A percentile compares a stretch with the other conserved stretches of the same genome.
Evolutionary conservation across 2,888 invertebrate genomes (phyloP).

Genomic region (Dastarcus helophoroides): DNA sequence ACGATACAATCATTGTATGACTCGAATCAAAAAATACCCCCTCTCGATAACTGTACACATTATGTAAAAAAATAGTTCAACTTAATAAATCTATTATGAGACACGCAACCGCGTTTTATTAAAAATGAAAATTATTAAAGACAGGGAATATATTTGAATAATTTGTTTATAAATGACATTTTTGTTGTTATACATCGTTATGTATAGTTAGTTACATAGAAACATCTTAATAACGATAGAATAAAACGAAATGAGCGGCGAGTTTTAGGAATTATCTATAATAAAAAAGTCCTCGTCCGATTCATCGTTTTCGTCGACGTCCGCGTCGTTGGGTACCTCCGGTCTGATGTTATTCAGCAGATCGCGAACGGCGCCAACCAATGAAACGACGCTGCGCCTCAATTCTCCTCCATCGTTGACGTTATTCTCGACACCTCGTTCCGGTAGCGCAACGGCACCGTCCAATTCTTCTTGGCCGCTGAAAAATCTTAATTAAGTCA

Average conservation of each 20-base stretch:
- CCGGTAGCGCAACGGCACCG: constrained; percentile 32
- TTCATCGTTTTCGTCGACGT: constrained; percentile 41
- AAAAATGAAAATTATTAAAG: too few relatives aligned
- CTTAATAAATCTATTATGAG: too few relatives aligned
- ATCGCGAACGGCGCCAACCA: constrained; percentile 63
- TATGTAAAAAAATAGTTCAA: constrained; percentile 28
- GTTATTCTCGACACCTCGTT: constrained; percentile 27
- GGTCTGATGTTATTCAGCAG: constrained; percentile 54
- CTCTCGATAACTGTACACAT: constrained; percentile 24
- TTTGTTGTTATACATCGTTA: too few relatives aligned
- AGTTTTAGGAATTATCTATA: too few relatives aligned
- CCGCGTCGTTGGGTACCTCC: constrained; percentile 44
- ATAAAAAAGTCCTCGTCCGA: constrained; percentile 40
- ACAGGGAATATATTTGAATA: too few relatives aligned
- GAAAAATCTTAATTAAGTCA: too few relatives aligned
- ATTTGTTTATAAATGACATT: too few relatives aligned
- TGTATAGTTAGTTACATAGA: too few relatives aligned
- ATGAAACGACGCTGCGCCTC: constrained; percentile 50
- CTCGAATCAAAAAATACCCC: constrained; percentile 26
- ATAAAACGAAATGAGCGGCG: too few relatives aligned
- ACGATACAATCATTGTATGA: constrained; percentile 28
- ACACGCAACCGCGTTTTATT: too few relatives aligned
- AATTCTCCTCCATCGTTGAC: constrained; percentile 37
- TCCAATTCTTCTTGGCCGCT: constrained; percentile 24
- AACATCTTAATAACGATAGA: too few relatives aligned